These are phyloP conservation scores for Poeciliopsis turneri DNA, from an alignment of 2,797 vertebrate species.

Conservation along the genomic window DNA sequence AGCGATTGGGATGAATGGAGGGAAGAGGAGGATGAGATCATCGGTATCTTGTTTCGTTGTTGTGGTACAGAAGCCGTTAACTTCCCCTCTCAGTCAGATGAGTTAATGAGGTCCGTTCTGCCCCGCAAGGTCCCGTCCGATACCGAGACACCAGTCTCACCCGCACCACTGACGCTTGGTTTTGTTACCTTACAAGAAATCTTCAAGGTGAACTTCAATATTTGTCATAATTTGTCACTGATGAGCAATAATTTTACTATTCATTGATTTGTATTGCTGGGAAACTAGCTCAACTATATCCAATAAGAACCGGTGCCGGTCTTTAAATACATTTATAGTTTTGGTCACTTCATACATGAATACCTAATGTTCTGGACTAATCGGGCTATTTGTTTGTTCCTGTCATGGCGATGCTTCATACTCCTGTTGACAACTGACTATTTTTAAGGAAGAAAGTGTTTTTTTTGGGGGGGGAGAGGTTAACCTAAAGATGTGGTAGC, in stretches of 20 bases:
- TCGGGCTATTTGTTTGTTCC: background rate
- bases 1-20: constrained; percentile 78
- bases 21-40: constrained; percentile 81
- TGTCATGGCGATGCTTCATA: background rate
- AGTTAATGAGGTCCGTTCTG: constrained; percentile 63
- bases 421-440: background rate
- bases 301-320: background rate
- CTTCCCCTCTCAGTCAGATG: constrained; percentile 57
- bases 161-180: background rate
- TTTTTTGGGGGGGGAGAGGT: background rate
- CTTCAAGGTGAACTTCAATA: background rate
- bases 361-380: background rate
- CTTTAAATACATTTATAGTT: background rate
- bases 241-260: background rate
- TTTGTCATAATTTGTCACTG: background rate
- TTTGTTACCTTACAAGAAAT: background rate
- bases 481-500: background rate
- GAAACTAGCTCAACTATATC: background rate
- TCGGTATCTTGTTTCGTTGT: constrained; percentile 79
- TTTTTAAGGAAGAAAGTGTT: background rate
- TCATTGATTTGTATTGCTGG: background rate
- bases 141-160: background rate
- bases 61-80: constrained; percentile 71
- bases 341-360: background rate
- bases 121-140: background rate